Evolutionary conservation across 23 tunicate species (phyloP), one percentile per base, ranked within the genome.

Genomic region (Styela plicata): DNA sequence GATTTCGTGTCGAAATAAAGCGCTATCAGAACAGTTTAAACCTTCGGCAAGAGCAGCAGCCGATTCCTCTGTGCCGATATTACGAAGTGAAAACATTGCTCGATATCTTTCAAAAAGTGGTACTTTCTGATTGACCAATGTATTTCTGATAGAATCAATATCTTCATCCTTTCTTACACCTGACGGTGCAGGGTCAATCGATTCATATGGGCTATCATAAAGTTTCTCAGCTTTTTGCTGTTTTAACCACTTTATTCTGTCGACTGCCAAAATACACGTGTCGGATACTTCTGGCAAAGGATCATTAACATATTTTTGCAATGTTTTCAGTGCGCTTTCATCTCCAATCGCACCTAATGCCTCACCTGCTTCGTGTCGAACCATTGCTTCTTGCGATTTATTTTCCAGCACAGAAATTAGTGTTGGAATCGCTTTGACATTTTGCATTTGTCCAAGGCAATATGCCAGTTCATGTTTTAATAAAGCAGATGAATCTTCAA

Each of bases 381-480:
- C 68, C 24, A 96, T 92, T 1, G 90, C 74, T 62, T 96, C 91
- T 35, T 93, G 76, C 19, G 37, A 70, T 36, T 31, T 67, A 67
- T 87, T 80, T 64, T 75, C 77, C 31, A 96, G 52, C 21, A 91
- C 64, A 3, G 79, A 64, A 2, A 31, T 67, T 30, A 96, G 78
- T 63, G 74, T 85, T 44, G 92, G 87, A 5, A 96, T 19, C 19
- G 99, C 99, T 26, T 73, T 44, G 19, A 34, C 69, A 82, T 84
- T 85, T 64, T 88, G 85, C 90, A 92, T 96, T 83, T 96, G 99
- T 7, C 99, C 99, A 27, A 96, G 85, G 69, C 97, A 91, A 79
- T 96, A 96, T 10, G 99, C 99, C 22, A 96, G 87, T 73, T 96
- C 99, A 77, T 96, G 99, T 63, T 96, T 96, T 27, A 96, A 87